Conservation (phyloP, 2,888 invertebrate species). For the Mythimna pallens region DNA sequence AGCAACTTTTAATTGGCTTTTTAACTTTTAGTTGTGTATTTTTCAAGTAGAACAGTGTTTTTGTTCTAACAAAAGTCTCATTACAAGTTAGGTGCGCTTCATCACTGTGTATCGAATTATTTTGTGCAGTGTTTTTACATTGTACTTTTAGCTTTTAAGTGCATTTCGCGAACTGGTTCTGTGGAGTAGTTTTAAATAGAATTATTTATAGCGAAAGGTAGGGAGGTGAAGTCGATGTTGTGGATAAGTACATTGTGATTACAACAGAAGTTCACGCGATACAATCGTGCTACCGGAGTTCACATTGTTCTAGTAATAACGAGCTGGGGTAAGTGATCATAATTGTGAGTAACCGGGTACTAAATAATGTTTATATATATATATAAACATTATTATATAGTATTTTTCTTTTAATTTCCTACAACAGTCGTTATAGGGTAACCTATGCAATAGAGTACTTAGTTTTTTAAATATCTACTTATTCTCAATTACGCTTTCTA, state of each 20-base stretch:
- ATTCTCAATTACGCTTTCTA: too few species aligned
- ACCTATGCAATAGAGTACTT: too few species aligned
- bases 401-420: too few species aligned
- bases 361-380: too few species aligned
- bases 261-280: conserved; percentile 23
- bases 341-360: too few species aligned
- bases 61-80: conserved; percentile 54
- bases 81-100: conserved; percentile 51
- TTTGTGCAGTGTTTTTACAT: conserved; percentile 45
- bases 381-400: too few species aligned
- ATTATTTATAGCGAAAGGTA: conserved; percentile 26
- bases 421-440: too few species aligned
- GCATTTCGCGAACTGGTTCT: conserved; percentile 37
- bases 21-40: conserved; percentile 65
- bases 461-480: too few species aligned
- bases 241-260: conserved; percentile 16
- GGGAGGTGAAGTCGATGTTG: conserved; percentile 7
- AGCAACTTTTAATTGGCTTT: conserved; percentile 71
- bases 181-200: conserved; percentile 42
- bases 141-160: conserved; percentile 51
- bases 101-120: conserved; percentile 48
- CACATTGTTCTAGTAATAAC: conserved; percentile 37
- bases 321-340: conserved; percentile 4
- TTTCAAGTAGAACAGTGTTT: conserved; percentile 53
- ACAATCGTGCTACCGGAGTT: conserved; percentile 16